Evolutionary conservation across 2,113 vertebrate genomes (phyloP).

Genomic region (Brachionichthys hirsutus): DNA sequence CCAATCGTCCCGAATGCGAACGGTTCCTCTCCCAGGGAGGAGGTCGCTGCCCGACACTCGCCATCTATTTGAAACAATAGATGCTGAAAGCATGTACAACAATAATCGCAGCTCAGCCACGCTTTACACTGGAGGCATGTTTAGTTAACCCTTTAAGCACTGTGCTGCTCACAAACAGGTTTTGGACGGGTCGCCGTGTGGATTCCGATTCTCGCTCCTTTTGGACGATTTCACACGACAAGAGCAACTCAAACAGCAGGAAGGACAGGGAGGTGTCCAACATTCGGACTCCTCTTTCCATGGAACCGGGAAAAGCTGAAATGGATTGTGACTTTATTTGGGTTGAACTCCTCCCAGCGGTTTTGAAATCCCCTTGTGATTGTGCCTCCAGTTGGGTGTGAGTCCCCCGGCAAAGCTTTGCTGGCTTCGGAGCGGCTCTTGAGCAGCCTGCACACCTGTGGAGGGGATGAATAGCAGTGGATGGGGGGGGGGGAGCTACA

Average conservation of each 20-base stretch:
- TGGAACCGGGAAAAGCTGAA: slow-evolving; percentile 36
- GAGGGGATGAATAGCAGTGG: slow-evolving; percentile 91
- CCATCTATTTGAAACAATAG: slow-evolving; percentile 99
- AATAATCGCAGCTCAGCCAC: slow-evolving; percentile 90
- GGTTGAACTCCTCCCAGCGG: slow-evolving; percentile 74
- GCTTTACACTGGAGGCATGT: slow-evolving; percentile 85
- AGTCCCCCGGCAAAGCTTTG: slow-evolving; percentile 82
- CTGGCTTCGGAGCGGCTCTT: slow-evolving; percentile 86
- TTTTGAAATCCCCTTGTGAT: slow-evolving; percentile 79
- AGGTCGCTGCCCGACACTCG: slow-evolving; percentile 86
- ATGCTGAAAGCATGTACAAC: slow-evolving; percentile 88
- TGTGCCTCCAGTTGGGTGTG: slow-evolving; percentile 78
- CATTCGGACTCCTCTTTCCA: slow-evolving; percentile 41
- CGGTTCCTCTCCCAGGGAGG: slow-evolving; percentile 90
- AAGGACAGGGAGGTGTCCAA: slow-evolving; percentile 23
- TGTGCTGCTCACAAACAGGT: slow-evolving; percentile 61
- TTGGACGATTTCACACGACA: slow-evolving; percentile 1
- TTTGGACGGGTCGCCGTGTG: slow-evolving; percentile 19
- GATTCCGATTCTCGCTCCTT: slow-evolving; percentile 40
- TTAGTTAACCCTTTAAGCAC: slow-evolving; percentile 76
- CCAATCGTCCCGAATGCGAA: slow-evolving; percentile 87
- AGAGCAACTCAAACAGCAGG: slow-evolving; percentile 25
- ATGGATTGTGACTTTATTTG: slow-evolving; percentile 75
- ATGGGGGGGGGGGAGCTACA: slow-evolving; percentile 86
- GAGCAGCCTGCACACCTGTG: slow-evolving; percentile 90